Conservation (phyloP, 2,888 invertebrate species). For the Nipponacmea schrenckii region DNA sequence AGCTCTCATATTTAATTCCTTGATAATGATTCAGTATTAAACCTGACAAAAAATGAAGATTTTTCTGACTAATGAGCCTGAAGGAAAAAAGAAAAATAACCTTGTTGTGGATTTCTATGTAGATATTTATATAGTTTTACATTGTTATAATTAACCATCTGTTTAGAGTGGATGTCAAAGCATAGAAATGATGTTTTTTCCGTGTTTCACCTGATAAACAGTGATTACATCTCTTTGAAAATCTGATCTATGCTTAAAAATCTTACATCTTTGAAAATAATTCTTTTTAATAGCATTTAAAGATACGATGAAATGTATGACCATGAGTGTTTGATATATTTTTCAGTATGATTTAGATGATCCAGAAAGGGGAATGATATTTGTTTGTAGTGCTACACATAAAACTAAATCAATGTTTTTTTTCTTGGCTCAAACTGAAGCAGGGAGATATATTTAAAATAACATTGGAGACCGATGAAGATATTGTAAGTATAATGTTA, state of each 20-base stretch:
- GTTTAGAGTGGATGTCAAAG: neutral
- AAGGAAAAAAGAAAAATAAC: too few species aligned
- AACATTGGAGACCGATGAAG: slow-evolving; percentile 95
- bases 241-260: neutral
- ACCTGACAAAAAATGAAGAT: too few species aligned
- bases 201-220: slow-evolving; percentile 40
- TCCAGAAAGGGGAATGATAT: slow-evolving; percentile 98
- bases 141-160: too few species aligned
- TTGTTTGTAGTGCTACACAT: slow-evolving; percentile 98
- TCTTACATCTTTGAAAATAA: too few species aligned
- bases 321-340: slow-evolving; percentile 14
- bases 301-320: too few species aligned
- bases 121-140: too few species aligned
- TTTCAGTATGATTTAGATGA: slow-evolving; percentile 93
- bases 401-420: slow-evolving; percentile 99
- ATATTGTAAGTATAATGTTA: slow-evolving; percentile 80
- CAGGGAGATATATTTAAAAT: slow-evolving; percentile 98
- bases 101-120: too few species aligned
- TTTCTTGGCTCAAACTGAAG: slow-evolving; percentile 97
- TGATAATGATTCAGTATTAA: too few species aligned
- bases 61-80: too few species aligned
- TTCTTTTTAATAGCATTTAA: too few species aligned
- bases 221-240: slow-evolving; percentile 34
- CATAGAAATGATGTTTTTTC: slow-evolving; percentile 37
- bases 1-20: too few species aligned